Percentiles rank a stretch among this genome's conserved stretches.
phyloP scores from a whole-genome alignment of 2,888 invertebrate genomes.

The Lottia scabra region DNA sequence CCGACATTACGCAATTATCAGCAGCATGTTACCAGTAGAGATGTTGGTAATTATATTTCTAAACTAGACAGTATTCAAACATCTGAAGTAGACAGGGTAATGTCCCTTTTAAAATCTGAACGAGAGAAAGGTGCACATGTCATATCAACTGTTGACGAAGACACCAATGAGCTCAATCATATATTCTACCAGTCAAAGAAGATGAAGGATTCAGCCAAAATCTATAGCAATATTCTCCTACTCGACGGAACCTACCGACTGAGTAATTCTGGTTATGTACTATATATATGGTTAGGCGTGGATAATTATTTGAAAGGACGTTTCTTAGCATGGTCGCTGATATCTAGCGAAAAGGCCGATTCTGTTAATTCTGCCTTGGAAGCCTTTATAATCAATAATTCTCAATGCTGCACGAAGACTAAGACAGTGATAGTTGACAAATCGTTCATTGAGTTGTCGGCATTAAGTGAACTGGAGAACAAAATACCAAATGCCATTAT shows the following conservation, averaged over 20 bases:
- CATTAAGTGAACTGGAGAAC: too few relatives aligned
- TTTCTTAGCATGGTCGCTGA: background rate
- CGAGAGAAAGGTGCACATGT: background rate
- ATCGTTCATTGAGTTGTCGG: background rate
- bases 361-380: background rate
- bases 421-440: background rate
- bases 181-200: background rate
- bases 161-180: background rate
- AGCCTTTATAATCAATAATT: background rate
- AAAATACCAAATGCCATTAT: background rate
- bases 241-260: background rate
- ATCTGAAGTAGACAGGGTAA: background rate
- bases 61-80: background rate
- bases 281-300: background rate
- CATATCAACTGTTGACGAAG: background rate
- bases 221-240: background rate
- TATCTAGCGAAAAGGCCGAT: background rate
- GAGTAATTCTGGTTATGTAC: background rate
- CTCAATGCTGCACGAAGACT: background rate
- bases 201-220: background rate
- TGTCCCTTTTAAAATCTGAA: background rate
- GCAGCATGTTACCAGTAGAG: background rate
- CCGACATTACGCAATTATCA: background rate
- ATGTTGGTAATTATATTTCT: background rate
- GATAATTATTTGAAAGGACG: background rate